Base-by-base conservation (phyloP, 1,140 invertebrate genomes). In the Cardiocondyla obscurior region DNA sequence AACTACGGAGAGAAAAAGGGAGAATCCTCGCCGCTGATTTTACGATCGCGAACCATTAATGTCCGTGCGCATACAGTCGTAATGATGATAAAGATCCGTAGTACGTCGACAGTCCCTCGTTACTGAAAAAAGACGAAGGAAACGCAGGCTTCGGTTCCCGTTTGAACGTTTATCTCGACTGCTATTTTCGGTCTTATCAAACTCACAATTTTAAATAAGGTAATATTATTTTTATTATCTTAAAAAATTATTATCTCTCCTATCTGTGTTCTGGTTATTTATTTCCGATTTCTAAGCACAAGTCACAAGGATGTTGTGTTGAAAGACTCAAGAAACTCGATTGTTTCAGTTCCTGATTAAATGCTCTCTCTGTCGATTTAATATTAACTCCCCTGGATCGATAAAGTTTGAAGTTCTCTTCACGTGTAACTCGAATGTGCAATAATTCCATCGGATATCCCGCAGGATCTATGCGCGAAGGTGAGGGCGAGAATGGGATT, bases 371-470 rank as follows among this genome's bases (percentile, higher is more conserved):
- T 49, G 42, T 62, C 72, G 39, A 39, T 44, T 3, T 58, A 76
- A 76, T 64, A 64, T 76, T 30, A 49, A 64, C 44, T 36, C 16
- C 36, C 14, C 53, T 30, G 42, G 44, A 76, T 76, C 44, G 73
- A 76, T 64, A 49, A 76, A 72, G 39, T 81, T 89, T 70, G 83
- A 88, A 88, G 73, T 49, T 60, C 58, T 51, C 33, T 51, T 49
- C 72, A 19, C n/a, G 14, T 76, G 57, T 64, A 76, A 76, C 58
- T 76, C 73, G 73, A 76, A 49, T 57, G 74, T 82, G 88, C 90
- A 90, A 91, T 92, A 91, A 92, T 84, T 91, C 85, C 85, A 42
- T 64, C 65, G 91, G 90, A 90, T 92, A 91, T 82, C 86, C 83
- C 70, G 65, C 22, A 64, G 81, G 82, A 83, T 86, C 72, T 49